Evolutionary conservation across 2,888 invertebrate species (phyloP).

Genomic region (Napeogenes inachia): DNA sequence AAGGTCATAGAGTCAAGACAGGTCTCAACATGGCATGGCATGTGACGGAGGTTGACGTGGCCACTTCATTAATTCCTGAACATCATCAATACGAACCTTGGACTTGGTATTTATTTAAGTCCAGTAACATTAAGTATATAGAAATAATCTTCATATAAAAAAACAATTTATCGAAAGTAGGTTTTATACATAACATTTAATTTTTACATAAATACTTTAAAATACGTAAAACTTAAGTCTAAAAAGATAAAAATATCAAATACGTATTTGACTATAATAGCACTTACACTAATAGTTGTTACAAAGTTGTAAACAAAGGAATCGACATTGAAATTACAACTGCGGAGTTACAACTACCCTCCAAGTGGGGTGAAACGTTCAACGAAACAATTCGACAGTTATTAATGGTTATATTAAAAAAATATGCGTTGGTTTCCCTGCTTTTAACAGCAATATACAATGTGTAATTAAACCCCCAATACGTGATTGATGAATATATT

Average conservation of each 20-base stretch:
- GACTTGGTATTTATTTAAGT: neutral
- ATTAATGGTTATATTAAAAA: constrained; percentile 83
- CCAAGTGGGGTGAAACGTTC: constrained; percentile 58
- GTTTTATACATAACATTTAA: no score
- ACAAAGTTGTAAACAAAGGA: constrained; percentile 31
- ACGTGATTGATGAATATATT: constrained; percentile 61
- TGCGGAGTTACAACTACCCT: constrained; percentile 41
- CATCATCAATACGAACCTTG: constrained; percentile 56
- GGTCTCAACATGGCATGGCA: constrained; percentile 35
- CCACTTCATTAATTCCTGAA: constrained; percentile 75
- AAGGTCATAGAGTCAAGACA: constrained; percentile 50
- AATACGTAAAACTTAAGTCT: no score
- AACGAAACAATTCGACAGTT: constrained; percentile 81
- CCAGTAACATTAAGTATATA: neutral
- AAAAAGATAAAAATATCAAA: neutral
- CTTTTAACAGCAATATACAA: constrained; percentile 75
- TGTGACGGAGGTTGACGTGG: constrained; percentile 72
- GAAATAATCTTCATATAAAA: no score
- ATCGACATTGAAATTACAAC: constrained; percentile 21
- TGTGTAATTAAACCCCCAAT: constrained; percentile 74
- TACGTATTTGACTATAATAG: neutral
- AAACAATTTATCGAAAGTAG: no score
- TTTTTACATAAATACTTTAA: no score
- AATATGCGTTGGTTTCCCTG: constrained; percentile 77
- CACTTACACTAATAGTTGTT: constrained; percentile 14